These are phyloP conservation scores for Cyprinodon diabolis DNA, from an alignment of 2,797 vertebrate genomes.

Conservation along the genomic window DNA sequence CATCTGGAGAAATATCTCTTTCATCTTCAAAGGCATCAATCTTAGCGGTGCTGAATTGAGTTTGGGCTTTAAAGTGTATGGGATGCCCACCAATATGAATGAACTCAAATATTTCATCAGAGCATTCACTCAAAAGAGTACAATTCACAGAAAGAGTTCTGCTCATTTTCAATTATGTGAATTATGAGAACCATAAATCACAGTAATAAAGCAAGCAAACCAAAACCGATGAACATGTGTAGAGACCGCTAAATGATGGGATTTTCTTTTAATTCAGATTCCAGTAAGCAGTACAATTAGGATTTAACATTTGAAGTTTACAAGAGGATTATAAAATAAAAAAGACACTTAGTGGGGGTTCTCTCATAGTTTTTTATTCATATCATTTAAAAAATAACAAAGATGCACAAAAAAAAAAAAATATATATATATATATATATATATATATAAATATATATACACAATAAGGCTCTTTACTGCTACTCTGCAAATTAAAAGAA, in stretches of 20 bases:
- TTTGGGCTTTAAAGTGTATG: neutral
- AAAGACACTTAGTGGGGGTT: neutral
- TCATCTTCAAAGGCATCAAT: neutral
- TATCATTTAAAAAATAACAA: neutral
- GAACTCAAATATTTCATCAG: neutral
- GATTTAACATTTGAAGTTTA: neutral
- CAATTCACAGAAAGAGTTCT: neutral
- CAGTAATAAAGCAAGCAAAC: neutral
- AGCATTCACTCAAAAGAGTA: neutral
- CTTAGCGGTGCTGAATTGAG: neutral
- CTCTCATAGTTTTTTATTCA: neutral
- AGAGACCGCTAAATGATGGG: no score
- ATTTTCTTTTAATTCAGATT: neutral
- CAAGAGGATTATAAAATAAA: neutral
- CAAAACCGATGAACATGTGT: neutral
- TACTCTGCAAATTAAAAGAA: neutral
- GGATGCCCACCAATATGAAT: neutral
- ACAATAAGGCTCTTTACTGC: neutral
- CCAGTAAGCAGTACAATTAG: no score
- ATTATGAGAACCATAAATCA: neutral
- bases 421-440: no score
- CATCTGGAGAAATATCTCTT: neutral
- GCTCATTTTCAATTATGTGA: neutral
- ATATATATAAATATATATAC: no score
- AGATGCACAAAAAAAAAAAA: neutral